Percentiles rank a stretch among this genome's conserved stretches.
Conservation (phyloP, 2,113 vertebrate genomes). For the Acrocephalus kingi region DNA sequence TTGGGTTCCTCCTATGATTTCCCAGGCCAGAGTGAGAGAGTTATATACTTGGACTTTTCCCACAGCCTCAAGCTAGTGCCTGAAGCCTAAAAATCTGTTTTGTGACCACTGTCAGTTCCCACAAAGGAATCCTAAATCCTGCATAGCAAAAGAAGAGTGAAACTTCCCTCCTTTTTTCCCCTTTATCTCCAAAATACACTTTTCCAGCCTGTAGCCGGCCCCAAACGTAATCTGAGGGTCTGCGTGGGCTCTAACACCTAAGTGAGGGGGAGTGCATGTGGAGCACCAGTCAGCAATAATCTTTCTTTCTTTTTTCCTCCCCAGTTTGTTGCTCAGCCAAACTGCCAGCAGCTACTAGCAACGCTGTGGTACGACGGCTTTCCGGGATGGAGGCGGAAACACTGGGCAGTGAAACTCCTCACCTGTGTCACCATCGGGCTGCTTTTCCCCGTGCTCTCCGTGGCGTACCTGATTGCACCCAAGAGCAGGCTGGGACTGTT, state of each 20-base stretch:
- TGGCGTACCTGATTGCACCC: constrained; percentile 91
- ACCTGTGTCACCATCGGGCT: constrained; percentile 95
- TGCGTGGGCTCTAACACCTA: not conserved
- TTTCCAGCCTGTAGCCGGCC: not conserved
- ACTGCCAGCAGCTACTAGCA: constrained; percentile 96
- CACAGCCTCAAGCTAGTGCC: too few relatives aligned
- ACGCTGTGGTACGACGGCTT: constrained; percentile 98
- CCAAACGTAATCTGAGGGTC: not conserved
- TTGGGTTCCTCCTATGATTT: too few relatives aligned
- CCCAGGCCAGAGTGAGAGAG: too few relatives aligned
- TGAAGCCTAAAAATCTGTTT: too few relatives aligned
- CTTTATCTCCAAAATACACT: not conserved
- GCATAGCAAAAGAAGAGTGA: not conserved
- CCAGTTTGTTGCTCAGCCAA: constrained; percentile 97
- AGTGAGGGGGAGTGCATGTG: not conserved
- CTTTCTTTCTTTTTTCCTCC: not conserved
- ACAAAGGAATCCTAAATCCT: too few relatives aligned
- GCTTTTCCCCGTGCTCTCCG: constrained; percentile 90
- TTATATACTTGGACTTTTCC: too few relatives aligned
- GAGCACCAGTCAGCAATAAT: not conserved
- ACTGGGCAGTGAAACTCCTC: constrained; percentile 95
- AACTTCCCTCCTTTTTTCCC: not conserved
- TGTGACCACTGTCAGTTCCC: too few relatives aligned
- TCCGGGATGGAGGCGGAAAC: constrained; percentile 94
- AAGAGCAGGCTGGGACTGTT: constrained; percentile 92